These are phyloP conservation scores for Trichogramma pretiosum DNA, from an alignment of 1,140 invertebrate species.

Conservation along the genomic window DNA sequence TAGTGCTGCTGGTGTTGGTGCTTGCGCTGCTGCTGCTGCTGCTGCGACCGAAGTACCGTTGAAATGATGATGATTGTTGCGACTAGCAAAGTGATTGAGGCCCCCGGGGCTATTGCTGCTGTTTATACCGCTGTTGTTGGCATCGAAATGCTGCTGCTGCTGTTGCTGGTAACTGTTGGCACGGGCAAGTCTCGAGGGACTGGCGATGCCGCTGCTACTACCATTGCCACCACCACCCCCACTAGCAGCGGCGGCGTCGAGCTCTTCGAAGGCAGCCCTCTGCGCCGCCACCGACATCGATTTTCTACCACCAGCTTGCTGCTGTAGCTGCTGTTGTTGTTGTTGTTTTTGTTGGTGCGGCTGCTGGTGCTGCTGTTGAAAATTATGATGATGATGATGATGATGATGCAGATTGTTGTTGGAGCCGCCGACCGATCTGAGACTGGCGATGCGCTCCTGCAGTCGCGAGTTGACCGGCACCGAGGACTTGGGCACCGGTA, in stretches of 20 bases:
- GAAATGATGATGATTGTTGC: slow-evolving; percentile 1
- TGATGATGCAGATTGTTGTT: not conserved
- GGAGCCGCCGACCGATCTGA: not conserved
- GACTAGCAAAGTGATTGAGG: not conserved
- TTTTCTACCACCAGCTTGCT: slow-evolving; percentile 16
- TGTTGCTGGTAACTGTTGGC: slow-evolving; percentile 4
- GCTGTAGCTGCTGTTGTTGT: not conserved
- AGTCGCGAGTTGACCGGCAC: not conserved
- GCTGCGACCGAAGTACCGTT: not conserved
- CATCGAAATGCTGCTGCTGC: not conserved
- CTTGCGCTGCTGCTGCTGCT: not conserved
- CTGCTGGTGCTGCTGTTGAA: slow-evolving; percentile 2
- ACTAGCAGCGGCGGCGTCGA: slow-evolving; percentile 28
- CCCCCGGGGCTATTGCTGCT: not conserved
- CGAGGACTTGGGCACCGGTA: not conserved
- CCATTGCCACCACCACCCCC: no score
- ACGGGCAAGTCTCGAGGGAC: not conserved
- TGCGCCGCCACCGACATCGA: slow-evolving; percentile 36
- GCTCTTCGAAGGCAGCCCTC: slow-evolving; percentile 36
- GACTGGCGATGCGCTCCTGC: slow-evolving; percentile 1
- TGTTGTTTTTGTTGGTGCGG: no score
- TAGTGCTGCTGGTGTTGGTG: not conserved
- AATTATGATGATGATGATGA: not conserved
- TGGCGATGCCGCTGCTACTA: slow-evolving; percentile 3
- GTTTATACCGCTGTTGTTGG: not conserved